phyloP scores from a whole-genome alignment of 2,113 vertebrate genomes.

The Alectura lathami region DNA sequence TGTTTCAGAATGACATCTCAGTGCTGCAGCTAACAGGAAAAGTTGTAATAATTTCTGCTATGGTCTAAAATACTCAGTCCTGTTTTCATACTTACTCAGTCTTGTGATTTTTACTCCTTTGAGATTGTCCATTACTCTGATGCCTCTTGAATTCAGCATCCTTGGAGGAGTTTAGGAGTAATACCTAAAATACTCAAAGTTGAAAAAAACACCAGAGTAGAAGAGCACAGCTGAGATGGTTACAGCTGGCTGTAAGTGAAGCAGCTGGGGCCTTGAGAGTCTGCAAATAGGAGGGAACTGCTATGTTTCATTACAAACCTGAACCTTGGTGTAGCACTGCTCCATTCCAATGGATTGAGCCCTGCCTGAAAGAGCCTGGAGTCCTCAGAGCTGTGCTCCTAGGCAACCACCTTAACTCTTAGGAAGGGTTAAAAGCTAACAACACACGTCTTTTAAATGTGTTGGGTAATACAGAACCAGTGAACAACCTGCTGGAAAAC shows the following conservation, averaged over 20 bases:
- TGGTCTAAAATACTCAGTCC: too few relatives aligned
- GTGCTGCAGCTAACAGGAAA: not conserved
- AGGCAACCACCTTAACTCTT: not conserved
- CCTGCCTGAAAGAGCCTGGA: not conserved
- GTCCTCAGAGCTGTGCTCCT: not conserved
- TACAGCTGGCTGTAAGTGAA: not conserved
- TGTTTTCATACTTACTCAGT: not conserved
- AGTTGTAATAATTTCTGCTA: not conserved
- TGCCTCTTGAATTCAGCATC: not conserved
- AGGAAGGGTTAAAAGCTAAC: not conserved
- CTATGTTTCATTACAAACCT: not conserved
- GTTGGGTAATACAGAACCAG: too few relatives aligned
- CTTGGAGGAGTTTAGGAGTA: not conserved
- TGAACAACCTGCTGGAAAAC: not conserved
- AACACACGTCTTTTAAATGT: too few relatives aligned
- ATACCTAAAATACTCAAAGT: not conserved
- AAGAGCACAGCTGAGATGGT: not conserved
- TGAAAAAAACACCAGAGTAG: not conserved
- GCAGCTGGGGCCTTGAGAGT: not conserved
- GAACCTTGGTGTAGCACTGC: not conserved
- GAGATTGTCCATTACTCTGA: not conserved
- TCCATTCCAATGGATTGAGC: not conserved
- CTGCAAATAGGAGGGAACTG: not conserved
- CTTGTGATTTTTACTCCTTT: not conserved
- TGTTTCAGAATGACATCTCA: too few relatives aligned